phyloP scores from a whole-genome alignment of 37 sponge, comb jelly and placozoan genomes.

The Lycopodina hypogea region DNA sequence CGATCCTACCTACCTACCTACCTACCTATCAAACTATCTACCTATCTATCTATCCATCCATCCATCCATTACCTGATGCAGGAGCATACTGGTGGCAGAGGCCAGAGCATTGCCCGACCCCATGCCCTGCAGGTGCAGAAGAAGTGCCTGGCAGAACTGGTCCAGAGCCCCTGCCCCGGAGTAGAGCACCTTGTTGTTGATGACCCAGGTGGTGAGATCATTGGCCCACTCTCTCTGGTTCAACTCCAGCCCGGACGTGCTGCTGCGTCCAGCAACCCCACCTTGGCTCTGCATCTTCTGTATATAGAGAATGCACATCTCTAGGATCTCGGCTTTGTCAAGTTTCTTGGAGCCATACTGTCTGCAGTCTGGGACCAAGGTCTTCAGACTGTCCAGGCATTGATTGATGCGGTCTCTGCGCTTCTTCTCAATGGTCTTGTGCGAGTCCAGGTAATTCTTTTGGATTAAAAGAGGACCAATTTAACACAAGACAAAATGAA shows the following conservation, averaged over 20 bases:
- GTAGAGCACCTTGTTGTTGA: constrained; percentile 76
- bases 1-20: no score
- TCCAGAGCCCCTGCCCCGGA: constrained; percentile 51
- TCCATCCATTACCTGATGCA: constrained; percentile 41
- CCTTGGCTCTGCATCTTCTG: constrained; percentile 62
- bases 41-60: no score
- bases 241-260: constrained; percentile 24
- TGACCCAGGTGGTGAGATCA: constrained; percentile 81
- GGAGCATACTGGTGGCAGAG: constrained; percentile 50
- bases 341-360: constrained; percentile 88
- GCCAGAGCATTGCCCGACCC: constrained; percentile 43
- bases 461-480: neutral
- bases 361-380: constrained; percentile 76
- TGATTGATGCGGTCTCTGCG: constrained; percentile 79
- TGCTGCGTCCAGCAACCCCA: constrained; percentile 12
- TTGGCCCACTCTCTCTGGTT: constrained; percentile 75
- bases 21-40: no score
- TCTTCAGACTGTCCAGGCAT: constrained; percentile 58
- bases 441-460: constrained; percentile 85
- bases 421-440: constrained; percentile 90
- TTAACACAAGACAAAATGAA: neutral
- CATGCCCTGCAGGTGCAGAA: constrained; percentile 68
- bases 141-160: constrained; percentile 65
- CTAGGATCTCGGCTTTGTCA: constrained; percentile 90
- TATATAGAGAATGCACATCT: constrained; percentile 83